phyloP scores from a whole-genome alignment of 2,888 invertebrate species.

The Mythimna pallens region DNA sequence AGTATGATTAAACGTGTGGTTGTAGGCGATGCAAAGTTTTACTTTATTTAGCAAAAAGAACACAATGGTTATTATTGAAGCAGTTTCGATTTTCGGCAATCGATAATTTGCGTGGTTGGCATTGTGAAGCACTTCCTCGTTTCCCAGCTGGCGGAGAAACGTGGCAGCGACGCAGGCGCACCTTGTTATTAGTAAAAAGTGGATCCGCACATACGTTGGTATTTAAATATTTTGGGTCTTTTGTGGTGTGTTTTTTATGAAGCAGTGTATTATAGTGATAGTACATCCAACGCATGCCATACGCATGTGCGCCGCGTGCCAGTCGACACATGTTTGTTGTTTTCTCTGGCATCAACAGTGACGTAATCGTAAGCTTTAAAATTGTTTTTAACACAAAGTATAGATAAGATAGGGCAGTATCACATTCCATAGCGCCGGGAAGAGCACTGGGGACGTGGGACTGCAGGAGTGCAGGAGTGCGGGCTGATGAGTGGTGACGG shows the following conservation, averaged over 20 bases:
- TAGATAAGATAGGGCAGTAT: conserved; percentile 21
- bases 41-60: conserved; percentile 62
- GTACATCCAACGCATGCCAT: conserved; percentile 67
- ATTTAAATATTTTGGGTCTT: conserved; percentile 80
- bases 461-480: conserved; percentile 31
- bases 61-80: conserved; percentile 67
- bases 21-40: conserved; percentile 65
- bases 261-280: conserved; percentile 63
- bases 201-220: conserved; percentile 74
- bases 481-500: conserved; percentile 32
- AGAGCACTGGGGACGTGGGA: conserved; percentile 69
- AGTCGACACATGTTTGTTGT: conserved; percentile 49
- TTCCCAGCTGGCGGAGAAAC: conserved; percentile 86
- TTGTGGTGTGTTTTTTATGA: conserved; percentile 76
- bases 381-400: conserved; percentile 19
- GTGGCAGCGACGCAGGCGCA: conserved; percentile 72
- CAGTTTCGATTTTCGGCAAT: conserved; percentile 82
- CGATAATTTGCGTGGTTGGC: conserved; percentile 75
- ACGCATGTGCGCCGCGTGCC: conserved; percentile 75
- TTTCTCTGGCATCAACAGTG: conserved; percentile 35
- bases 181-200: conserved; percentile 85
- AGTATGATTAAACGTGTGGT: conserved; percentile 74
- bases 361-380: conserved; percentile 35
- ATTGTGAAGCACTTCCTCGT: conserved; percentile 84
- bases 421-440: conserved; percentile 43